phyloP scores from a whole-genome alignment of 2,113 vertebrate species.

The Leptobrachium leishanense region DNA sequence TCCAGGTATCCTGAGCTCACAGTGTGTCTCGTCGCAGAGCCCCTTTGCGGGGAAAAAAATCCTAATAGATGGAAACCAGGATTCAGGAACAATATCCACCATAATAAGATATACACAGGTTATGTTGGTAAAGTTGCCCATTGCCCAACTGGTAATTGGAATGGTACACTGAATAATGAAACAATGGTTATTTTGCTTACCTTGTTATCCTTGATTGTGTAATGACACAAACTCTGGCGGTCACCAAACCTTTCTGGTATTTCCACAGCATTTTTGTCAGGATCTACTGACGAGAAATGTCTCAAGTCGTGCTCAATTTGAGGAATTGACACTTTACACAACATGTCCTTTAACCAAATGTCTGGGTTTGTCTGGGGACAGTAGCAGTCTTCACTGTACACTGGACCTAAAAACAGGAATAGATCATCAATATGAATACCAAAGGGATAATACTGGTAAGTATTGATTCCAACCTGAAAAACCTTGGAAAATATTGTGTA shows the following conservation, averaged over 20 bases:
- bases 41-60: too few relatives aligned
- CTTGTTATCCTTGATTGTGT: slow-evolving; percentile 93
- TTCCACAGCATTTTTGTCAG: slow-evolving; percentile 82
- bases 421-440: background rate
- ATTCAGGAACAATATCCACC: too few relatives aligned
- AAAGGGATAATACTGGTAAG: too few relatives aligned
- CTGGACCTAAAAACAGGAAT: slow-evolving; percentile 69
- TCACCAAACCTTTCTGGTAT: slow-evolving; percentile 89
- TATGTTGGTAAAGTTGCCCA: too few relatives aligned
- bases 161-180: too few relatives aligned
- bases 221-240: slow-evolving; percentile 95
- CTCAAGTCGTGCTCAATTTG: slow-evolving; percentile 87
- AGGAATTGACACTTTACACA: slow-evolving; percentile 77
- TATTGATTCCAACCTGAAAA: too few relatives aligned
- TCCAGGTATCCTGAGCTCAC: too few relatives aligned
- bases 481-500: too few relatives aligned
- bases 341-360: slow-evolving; percentile 83
- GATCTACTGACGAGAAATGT: slow-evolving; percentile 75
- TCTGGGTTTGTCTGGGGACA: slow-evolving; percentile 79
- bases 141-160: too few relatives aligned
- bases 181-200: slow-evolving; percentile 56
- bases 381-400: slow-evolving; percentile 92
- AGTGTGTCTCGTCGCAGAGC: too few relatives aligned
- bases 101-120: too few relatives aligned
- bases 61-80: too few relatives aligned